Conservation (phyloP, 1,140 invertebrate genomes). For the Saccostrea glomerata region DNA sequence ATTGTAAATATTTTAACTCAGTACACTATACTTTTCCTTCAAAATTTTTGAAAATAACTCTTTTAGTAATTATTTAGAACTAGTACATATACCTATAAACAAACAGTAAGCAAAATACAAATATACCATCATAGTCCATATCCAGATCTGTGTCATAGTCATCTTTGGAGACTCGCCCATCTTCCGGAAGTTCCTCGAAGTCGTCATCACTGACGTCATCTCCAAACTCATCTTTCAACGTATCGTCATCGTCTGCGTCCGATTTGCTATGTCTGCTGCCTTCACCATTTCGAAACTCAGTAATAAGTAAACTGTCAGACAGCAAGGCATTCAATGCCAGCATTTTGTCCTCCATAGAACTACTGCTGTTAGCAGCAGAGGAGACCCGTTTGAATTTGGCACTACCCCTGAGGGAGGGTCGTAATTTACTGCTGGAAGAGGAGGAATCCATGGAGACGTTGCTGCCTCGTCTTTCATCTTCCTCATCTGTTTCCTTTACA, state of each 20-base stretch:
- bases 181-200: constrained; percentile 30
- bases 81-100: too few species aligned
- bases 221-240: constrained; percentile 43
- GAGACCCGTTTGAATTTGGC: constrained; percentile 50
- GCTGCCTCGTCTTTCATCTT: neutral
- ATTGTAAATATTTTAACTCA: too few species aligned
- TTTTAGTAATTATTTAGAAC: too few species aligned
- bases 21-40: too few species aligned
- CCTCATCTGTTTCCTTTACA: neutral
- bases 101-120: too few species aligned
- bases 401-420: constrained; percentile 50
- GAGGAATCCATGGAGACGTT: neutral
- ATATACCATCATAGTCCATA: constrained; percentile 67
- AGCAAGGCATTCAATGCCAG: constrained; percentile 45
- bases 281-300: constrained; percentile 45
- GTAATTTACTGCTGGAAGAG: constrained; percentile 18
- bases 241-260: constrained; percentile 39
- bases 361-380: constrained; percentile 41
- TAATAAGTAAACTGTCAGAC: constrained; percentile 52
- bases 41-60: too few species aligned
- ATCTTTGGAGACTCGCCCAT: constrained; percentile 60
- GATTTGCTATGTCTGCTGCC: neutral
- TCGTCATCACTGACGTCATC: constrained; percentile 48
- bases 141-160: constrained; percentile 72
- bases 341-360: constrained; percentile 55